A percentile compares a stretch with the other conserved stretches of the same genome.
These are phyloP conservation scores for Lagopus muta DNA, from an alignment of 2,113 vertebrate species.

Conservation along the genomic window DNA sequence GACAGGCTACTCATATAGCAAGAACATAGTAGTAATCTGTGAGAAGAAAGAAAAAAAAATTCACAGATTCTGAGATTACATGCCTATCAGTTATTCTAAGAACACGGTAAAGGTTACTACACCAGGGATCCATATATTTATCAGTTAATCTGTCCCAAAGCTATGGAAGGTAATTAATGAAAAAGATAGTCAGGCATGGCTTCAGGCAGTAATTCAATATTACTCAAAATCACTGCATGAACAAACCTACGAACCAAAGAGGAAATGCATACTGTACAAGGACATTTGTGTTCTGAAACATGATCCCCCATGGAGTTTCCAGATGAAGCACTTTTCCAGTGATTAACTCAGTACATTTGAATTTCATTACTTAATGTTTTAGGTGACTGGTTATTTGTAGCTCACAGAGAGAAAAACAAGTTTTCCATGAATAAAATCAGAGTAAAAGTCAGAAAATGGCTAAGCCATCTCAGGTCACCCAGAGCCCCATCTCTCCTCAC, in stretches of 20 bases:
- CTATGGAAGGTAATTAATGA: constrained; percentile 68
- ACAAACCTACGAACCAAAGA: constrained; percentile 58
- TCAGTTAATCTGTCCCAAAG: constrained; percentile 69
- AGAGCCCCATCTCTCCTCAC: background rate
- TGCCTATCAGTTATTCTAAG: constrained; percentile 27
- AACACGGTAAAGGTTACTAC: constrained; percentile 36
- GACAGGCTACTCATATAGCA: background rate
- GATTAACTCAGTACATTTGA: constrained; percentile 64
- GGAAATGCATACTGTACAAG: constrained; percentile 62
- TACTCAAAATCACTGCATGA: constrained; percentile 60
- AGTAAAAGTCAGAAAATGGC: constrained; percentile 7
- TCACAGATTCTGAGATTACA: constrained; percentile 14
- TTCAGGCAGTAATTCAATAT: constrained; percentile 70
- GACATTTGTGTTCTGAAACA: constrained; percentile 64
- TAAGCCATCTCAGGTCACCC: constrained; percentile 25
- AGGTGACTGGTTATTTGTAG: constrained; percentile 57
- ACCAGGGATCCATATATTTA: constrained; percentile 46
- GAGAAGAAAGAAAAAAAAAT: background rate
- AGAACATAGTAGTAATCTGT: background rate
- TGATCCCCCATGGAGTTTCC: constrained; percentile 36
- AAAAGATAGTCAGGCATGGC: constrained; percentile 62
- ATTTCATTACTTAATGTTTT: constrained; percentile 67
- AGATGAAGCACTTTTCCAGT: constrained; percentile 63
- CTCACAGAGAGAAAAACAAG: constrained; percentile 24
- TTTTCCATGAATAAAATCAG: constrained; percentile 59